Base-by-base conservation (phyloP, 2,888 invertebrate species). In the Craniophora ligustri region DNA sequence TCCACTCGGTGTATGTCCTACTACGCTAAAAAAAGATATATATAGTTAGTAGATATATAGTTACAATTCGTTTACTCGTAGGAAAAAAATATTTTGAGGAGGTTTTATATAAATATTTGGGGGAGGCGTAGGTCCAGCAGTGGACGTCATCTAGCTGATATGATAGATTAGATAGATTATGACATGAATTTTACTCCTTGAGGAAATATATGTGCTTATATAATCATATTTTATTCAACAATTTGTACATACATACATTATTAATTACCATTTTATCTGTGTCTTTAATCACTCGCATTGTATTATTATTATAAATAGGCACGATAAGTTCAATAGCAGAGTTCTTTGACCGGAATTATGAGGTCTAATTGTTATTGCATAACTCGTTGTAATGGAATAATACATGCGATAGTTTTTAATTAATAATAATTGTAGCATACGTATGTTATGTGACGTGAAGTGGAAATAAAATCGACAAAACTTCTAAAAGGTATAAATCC, bases 261-360 rank as follows among this genome's bases (percentile, higher is more conserved):
- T n/a, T n/a, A n/a, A n/a, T n/a, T n/a, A n/a, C n/a, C 11, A 19
- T 11, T 18, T 31, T 42, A 42, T 31, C 31, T 14, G 13, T 3
- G 8, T 16, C n/a, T 18, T 30, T 41, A 31, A 18, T 41, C 8
- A 14, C 3, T 5, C 15, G 10, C 32, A 15, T 0, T 35, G 18
- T 14, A 5, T 13, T 14, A 0, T 8, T 6, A 11, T 18, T 4
- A 40, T 18, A 39, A 21, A 16, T 10, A 11, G n/a, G 5, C 1
- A 18, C 2, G 42, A 34, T 44, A 34, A 44, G 32, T 42, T 15
- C 13, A 15, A 4, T 11, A 15, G n/a, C 42, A 23, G 19, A 42
- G 31, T 14, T 42, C 42, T 21, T 42, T 32, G 42, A 42, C 14
- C 42, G 5, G 4, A 10, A 21, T 21, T 13, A n/a, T 6, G 6